Base-by-base conservation (phyloP, 2,113 vertebrate genomes). In the Orycteropus afer region DNA sequence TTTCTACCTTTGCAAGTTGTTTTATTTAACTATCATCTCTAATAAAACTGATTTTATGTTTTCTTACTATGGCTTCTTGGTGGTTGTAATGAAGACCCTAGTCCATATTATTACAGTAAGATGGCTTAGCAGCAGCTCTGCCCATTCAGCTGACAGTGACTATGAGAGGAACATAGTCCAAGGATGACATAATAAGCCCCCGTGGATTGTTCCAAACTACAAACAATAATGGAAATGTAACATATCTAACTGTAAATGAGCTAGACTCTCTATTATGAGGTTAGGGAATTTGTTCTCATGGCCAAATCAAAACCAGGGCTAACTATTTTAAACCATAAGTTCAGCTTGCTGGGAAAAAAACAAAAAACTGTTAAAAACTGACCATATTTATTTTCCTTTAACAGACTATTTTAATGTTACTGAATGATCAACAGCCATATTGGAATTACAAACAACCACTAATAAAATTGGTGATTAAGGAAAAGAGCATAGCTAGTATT, bases 321-420 rank as follows among this genome's bases (percentile, higher is more conserved):
- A 94, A 90, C 53, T 71, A 63, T 82, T 84, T 93, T 11, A 9
- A 92, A 78, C 27, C 81, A 69, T 53, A 90, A 91, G 89, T 86
- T 95, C n/a, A 88, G 89, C 93, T 86, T 92, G 90, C 74, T 91
- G 81, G 51, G 67, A 42, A 22, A 20, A 20, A 57, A 22, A 57
- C n/a, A n/a, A n/a, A 88, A 87, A 91, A 88, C 53, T 63, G 61
- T 89, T 91, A 93, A 89, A 94, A 78, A 80, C 5, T 42, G 61
- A 94, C 34, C 57, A 6, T 27, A 22, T 76, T 49, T 27, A 67
- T 73, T 94, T 95, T 73, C 47, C 53, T 91, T 82, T 67, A 94
- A 83, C 65, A 69, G 84, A 80, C 18, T 20, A 71, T 82, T 90
- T 76, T 71, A 32, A 59, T 92, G 51, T 40, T 85, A 61, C 34